Percentiles rank a stretch among this genome's conserved stretches.
Evolutionary conservation across 2,797 vertebrate genomes (phyloP).

Genomic region (Benthosema pterotum): DNA sequence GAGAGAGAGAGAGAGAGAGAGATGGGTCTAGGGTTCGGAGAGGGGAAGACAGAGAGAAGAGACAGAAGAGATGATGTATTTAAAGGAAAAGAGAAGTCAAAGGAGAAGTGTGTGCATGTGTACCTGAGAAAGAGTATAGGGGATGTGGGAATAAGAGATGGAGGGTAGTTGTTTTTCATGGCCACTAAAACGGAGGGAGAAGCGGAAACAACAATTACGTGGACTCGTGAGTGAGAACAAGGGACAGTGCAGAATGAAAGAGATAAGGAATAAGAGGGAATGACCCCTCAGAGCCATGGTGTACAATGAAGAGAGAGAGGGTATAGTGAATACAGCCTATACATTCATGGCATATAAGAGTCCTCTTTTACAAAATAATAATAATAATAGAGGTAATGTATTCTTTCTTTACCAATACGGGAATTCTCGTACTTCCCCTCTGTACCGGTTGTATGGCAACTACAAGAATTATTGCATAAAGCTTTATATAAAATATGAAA

Average conservation of each 20-base stretch:
- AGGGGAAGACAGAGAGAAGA: neutral
- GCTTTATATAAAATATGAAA: no score
- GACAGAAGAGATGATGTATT: neutral
- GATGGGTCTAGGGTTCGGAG: neutral
- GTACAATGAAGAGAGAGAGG: no score
- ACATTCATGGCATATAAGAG: no score
- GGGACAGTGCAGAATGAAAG: constrained; percentile 1
- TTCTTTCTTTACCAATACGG: no score
- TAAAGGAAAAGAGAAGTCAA: neutral
- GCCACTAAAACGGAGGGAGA: neutral
- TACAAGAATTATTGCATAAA: no score
- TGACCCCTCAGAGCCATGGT: no score
- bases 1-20: neutral
- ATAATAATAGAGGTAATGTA: no score
- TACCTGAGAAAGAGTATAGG: constrained; percentile 8
- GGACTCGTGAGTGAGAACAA: neutral
- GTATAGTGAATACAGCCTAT: no score
- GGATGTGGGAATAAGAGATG: neutral
- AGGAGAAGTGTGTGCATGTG: no score
- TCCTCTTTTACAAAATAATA: no score
- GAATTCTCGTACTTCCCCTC: no score
- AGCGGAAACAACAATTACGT: neutral
- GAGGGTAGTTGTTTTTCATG: neutral
- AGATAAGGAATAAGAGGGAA: neutral
- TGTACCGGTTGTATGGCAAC: no score